Percentiles rank a stretch among this genome's conserved stretches.
Evolutionary conservation across 2,113 vertebrate genomes (phyloP).

Genomic region (Tor tambroides): DNA sequence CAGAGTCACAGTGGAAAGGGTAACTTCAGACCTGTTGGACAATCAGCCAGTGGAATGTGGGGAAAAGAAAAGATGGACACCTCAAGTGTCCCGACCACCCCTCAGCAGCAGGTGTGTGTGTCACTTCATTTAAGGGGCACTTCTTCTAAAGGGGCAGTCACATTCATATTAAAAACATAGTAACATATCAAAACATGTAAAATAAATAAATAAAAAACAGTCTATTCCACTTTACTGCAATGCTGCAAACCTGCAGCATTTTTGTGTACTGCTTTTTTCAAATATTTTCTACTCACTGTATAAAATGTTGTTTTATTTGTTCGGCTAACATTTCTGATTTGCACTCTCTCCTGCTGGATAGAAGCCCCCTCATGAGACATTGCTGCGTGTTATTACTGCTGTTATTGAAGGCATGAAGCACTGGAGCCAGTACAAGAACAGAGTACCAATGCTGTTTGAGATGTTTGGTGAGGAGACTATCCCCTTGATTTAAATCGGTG

Average conservation of each 20-base stretch:
- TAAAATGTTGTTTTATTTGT: constrained; percentile 16
- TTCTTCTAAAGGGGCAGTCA: background rate
- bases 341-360: background rate
- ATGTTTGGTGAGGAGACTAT: constrained; percentile 82
- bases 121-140: background rate
- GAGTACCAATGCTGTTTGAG: constrained; percentile 85
- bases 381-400: constrained; percentile 86
- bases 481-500: background rate
- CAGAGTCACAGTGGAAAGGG: constrained; percentile 62
- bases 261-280: background rate
- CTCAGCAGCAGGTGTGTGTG: constrained; percentile 43
- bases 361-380: constrained; percentile 64
- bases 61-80: constrained; percentile 47
- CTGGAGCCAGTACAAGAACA: constrained; percentile 86
- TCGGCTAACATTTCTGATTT: constrained; percentile 3
- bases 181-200: background rate
- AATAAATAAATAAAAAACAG: background rate
- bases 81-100: background rate
- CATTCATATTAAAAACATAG: background rate
- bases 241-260: background rate
- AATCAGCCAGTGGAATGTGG: constrained; percentile 47
- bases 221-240: background rate
- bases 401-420: constrained; percentile 90
- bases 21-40: constrained; percentile 61
- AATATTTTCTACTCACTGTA: background rate